phyloP scores from a whole-genome alignment of 2,113 vertebrate species.

The Hipposideros armiger region DNA sequence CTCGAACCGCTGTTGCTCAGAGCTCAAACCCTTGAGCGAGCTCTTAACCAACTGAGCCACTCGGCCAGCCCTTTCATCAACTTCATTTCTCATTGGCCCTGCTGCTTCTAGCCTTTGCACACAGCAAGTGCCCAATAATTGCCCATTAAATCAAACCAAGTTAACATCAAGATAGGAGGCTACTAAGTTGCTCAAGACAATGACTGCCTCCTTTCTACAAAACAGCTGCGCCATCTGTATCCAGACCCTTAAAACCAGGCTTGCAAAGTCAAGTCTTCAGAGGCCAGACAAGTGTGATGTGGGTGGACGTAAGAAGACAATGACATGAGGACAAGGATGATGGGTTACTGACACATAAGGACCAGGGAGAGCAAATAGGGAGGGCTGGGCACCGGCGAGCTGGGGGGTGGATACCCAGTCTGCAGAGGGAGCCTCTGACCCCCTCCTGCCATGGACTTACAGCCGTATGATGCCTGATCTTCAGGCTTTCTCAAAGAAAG shows the following conservation, averaged over 20 bases:
- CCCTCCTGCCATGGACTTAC: not conserved
- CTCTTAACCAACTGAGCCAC: no score
- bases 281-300: not conserved
- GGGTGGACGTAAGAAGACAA: not conserved
- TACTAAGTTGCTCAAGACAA: not conserved
- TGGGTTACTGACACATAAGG: not conserved
- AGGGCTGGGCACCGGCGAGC: not conserved
- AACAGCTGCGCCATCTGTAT: not conserved
- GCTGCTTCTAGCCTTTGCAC: not conserved
- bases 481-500: not conserved
- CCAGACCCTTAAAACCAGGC: not conserved
- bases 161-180: not conserved
- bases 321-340: no score
- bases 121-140: not conserved
- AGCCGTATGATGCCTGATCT: no score
- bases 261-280: not conserved
- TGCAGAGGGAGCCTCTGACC: fast-evolving
- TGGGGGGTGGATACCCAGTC: not conserved
- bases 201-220: not conserved
- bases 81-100: not conserved
- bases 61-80: not conserved
- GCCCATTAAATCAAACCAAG: not conserved
- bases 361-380: not conserved
- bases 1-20: no score
- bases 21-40: no score